phyloP scores from a whole-genome alignment of 2,797 vertebrate genomes.

The Gymnothorax reevesii region DNA sequence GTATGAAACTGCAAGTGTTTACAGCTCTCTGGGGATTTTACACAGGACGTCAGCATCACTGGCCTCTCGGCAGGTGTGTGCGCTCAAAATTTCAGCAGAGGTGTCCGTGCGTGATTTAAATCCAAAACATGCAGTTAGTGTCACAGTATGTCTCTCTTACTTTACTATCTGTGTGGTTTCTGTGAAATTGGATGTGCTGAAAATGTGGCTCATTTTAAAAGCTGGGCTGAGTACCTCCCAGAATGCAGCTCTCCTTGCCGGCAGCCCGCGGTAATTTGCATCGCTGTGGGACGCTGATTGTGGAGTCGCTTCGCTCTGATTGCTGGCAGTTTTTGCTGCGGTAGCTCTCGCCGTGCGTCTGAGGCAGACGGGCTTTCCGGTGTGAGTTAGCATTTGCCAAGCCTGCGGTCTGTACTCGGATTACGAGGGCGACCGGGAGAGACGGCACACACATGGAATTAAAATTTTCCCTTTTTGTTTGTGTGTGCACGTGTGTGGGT shows the following conservation, averaged over 20 bases:
- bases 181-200: neutral
- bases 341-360: neutral
- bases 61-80: too few species aligned
- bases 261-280: neutral
- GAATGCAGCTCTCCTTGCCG: neutral
- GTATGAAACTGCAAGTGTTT: conserved; percentile 54
- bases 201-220: neutral
- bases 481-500: too few species aligned
- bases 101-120: too few species aligned
- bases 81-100: too few species aligned
- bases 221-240: neutral
- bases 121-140: neutral
- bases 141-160: neutral
- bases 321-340: neutral
- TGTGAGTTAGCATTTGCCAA: neutral
- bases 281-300: neutral
- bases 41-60: neutral
- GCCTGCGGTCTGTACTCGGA: neutral
- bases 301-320: neutral
- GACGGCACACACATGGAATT: neutral
- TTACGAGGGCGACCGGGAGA: neutral
- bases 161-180: neutral
- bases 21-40: neutral
- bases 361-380: neutral
- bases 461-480: neutral